Percentiles rank a stretch among this genome's conserved stretches.
These are phyloP conservation scores for Physeter macrocephalus DNA, from an alignment of 2,113 vertebrate species.

Conservation along the genomic window DNA sequence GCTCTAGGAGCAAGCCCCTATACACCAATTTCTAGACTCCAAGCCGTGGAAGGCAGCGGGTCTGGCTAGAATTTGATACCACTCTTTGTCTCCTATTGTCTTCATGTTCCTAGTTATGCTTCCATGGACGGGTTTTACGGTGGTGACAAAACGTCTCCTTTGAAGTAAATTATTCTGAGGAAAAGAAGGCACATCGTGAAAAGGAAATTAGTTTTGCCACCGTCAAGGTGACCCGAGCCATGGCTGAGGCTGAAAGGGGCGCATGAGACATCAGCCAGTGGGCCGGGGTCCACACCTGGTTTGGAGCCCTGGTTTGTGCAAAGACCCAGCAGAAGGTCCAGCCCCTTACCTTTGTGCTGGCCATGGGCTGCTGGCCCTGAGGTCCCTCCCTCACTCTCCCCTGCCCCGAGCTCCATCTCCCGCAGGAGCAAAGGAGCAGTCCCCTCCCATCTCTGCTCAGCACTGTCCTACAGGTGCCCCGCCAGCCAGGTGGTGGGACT, in stretches of 20 bases:
- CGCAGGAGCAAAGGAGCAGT: background rate
- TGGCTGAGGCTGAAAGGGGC: background rate
- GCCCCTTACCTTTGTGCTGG: background rate
- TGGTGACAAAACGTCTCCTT: background rate
- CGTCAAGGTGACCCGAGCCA: background rate
- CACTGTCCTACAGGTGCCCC: background rate
- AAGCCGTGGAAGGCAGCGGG: fast-evolving
- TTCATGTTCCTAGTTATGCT: background rate
- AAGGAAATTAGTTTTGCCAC: background rate
- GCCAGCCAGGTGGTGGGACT: background rate
- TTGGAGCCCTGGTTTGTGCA: background rate
- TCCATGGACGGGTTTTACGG: background rate
- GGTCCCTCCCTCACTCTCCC: too few species aligned
- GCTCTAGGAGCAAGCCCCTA: background rate
- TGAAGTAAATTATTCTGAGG: background rate
- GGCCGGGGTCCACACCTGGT: background rate
- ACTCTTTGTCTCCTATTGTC: background rate
- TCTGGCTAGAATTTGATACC: background rate
- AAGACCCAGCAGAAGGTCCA: background rate
- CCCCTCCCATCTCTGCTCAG: background rate
- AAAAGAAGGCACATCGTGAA: background rate
- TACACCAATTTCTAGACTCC: background rate
- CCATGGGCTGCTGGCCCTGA: too few species aligned
- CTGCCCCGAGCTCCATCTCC: background rate
- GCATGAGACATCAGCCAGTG: fast-evolving